phyloP scores from a whole-genome alignment of 2,797 vertebrate genomes.

The Acanthopagrus latus region DNA sequence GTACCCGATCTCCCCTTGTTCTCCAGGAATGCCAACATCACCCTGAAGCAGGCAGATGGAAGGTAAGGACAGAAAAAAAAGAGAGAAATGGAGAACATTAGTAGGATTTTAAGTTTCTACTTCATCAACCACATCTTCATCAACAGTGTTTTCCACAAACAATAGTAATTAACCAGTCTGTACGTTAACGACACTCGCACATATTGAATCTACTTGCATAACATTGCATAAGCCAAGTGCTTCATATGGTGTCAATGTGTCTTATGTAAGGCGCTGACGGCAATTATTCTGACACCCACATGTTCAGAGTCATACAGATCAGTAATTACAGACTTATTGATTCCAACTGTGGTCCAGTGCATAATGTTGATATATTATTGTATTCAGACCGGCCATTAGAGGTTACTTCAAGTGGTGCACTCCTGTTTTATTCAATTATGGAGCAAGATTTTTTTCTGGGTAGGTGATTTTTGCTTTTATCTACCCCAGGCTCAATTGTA shows the following conservation, averaged over 20 bases:
- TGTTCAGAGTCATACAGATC: slow-evolving; percentile 16
- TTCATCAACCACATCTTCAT: slow-evolving; percentile 29
- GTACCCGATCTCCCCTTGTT: slow-evolving; percentile 94
- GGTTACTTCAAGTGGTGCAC: neutral
- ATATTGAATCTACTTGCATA: slow-evolving; percentile 30
- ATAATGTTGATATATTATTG: neutral
- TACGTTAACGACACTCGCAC: slow-evolving; percentile 33
- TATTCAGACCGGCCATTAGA: neutral
- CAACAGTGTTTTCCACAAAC: slow-evolving; percentile 50
- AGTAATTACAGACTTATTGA: neutral
- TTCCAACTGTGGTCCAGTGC: neutral
- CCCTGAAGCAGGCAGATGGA: slow-evolving; percentile 85
- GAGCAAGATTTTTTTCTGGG: neutral
- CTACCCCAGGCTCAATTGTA: neutral
- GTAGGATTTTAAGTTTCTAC: slow-evolving; percentile 39
- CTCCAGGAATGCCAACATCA: slow-evolving; percentile 92
- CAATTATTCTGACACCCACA: slow-evolving; percentile 27
- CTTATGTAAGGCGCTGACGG: slow-evolving; percentile 20
- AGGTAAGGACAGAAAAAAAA: slow-evolving; percentile 39
- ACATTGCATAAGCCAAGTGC: slow-evolving; percentile 37
- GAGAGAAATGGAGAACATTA: slow-evolving; percentile 67
- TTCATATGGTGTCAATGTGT: slow-evolving; percentile 61
- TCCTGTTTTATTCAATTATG: neutral
- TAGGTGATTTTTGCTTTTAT: slow-evolving; percentile 2
- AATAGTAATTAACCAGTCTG: slow-evolving; percentile 40